Base-by-base conservation (phyloP, 1,140 invertebrate genomes). In the Drosophila pandora region DNA sequence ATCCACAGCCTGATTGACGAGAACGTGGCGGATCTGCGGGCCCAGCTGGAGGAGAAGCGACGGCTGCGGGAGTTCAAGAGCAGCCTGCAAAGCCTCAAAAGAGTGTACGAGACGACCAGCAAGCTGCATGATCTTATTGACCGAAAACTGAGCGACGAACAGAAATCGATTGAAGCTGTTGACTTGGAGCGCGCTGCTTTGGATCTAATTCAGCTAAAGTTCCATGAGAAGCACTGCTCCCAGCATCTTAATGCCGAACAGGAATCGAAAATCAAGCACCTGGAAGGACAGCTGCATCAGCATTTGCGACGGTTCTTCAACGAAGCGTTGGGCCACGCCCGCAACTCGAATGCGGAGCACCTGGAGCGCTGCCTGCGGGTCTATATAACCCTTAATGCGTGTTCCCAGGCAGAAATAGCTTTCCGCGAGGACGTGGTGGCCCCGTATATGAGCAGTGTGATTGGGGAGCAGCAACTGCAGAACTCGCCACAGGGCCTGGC, bases 381-480 rank as follows among this genome's bases (percentile, higher is more conserved):
- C 78, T 95, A 96, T 63, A 92, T 94, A 9, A 94, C 93, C 30
- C 92, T 96, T 43, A 93, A 95, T 82, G 94, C 95, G 90, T 94
- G 95, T 41, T 89, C 91, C 13, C 94, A 95, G 84, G 96, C 95
- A 0, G 96, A 97, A 91, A 92, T 93, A 53, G 91, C 96, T 1
- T 95, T 97, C 62, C 93, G 94, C 58, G 94, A 95, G 64, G 93
- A 96, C 89, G 93, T 97, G 41, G 94, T 98, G 10, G 93, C 94
- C 21, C 95, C 96, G 12, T 94, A 94, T 49, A 93, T 98, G 92
- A 93, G 95, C 72, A 93, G 94, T 72, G 93, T 97, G 21, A 95
- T 97, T n/a, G 94, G 93, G 83, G 95, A 97, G 90, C 93, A 94
- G 50, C 94, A 94, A 62, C 92, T 97, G 47, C 94, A 95, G 79